Evolutionary conservation across 2,888 invertebrate genomes (phyloP), one percentile per base, ranked within the genome.

Genomic region (Drosophila phalerata): DNA sequence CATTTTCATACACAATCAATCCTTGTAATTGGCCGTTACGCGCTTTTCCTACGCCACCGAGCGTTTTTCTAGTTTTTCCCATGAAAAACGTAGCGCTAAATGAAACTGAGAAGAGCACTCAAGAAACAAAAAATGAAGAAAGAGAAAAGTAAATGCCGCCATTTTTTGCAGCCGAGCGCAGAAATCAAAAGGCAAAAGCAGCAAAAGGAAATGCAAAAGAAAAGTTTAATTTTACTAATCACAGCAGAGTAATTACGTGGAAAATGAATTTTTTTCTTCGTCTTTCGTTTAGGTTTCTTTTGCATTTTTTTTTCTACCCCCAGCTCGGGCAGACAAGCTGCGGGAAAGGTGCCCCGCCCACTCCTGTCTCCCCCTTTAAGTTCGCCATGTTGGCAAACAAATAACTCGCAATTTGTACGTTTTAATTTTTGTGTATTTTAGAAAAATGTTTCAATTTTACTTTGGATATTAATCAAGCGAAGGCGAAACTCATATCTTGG

Each of bases 171-270:
- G 65, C 69, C 68, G 79, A 79, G 77, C 77, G 25, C 66, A 70
- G 61, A 77, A 82, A 88, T 74, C 80, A 79, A 84, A 83, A 67
- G 62, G 73, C 69, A 78, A 67, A 61, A 69, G 69, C 67, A 74
- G 70, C 75, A 75, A 82, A 83, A 73, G 78, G 60, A 79, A 88
- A 85, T 73, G 85, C 84, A 71, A 76, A 80, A 75, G 82, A 88
- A 92, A 92, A 91, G 90, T 91, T 92, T 91, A 89, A 91, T 92
- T 90, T 91, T 90, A 90, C 92, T 92, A 91, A 91, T 91, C 91
- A 91, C 91, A 91, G 92, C 85, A 81, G 90, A 89, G 91, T 91
- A 91, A 91, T 91, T 92, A 91, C 86, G 92, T 91, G 91, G 92
- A 91, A 91, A 91, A 91, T 92, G 89, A 91, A 90, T 90, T 91